Base-by-base conservation (phyloP, 2,888 invertebrate species). In the Neuroscelio doddi region DNA sequence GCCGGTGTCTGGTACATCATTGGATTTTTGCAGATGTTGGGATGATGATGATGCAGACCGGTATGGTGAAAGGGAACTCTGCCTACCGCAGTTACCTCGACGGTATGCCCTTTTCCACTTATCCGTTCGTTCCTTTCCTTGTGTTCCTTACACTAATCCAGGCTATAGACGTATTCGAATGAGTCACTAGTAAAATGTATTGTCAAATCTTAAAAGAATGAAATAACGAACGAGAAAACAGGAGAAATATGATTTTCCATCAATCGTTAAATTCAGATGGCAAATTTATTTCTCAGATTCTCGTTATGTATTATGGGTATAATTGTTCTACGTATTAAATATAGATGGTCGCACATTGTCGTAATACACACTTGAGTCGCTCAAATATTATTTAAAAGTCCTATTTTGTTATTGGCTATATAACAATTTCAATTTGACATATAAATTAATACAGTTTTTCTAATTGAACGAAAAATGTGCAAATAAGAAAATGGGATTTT, bases 1-100 rank as follows among this genome's bases (percentile, higher is more conserved):
- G 52, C 58, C 53, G 49, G 64, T 53, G 57, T 67, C 49, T 71
- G 73, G 77, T 68, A 73, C 72, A 78, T 66, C 69, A 73, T 70
- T 79, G 72, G 68, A 80, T 91, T 90, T 91, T 92, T 92, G 84
- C 94, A 94, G 94, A 94, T 94, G 94, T 95, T 88, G 94, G 94
- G 89, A 94, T 94, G 94, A 94, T 95, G 90, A 93, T 95, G 94
- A 94, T 94, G 94, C 94, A 94, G 92, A 91, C 93, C 87, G 94
- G 94, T 89, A 94, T 95, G 94, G 93, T 94, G 91, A 94, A 94
- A 91, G 92, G 93, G 89, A 93, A 91, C 90, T 89, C 89, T 86
- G 87, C 89, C 86, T 89, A 88, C 88, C 88, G 88, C 86, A 88
- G 86, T 89, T 90, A 88, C 86, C 87, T 91, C 88, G 93, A 94